Conservation (phyloP, 2,797 vertebrate species). For the Galagoides demidoff region DNA sequence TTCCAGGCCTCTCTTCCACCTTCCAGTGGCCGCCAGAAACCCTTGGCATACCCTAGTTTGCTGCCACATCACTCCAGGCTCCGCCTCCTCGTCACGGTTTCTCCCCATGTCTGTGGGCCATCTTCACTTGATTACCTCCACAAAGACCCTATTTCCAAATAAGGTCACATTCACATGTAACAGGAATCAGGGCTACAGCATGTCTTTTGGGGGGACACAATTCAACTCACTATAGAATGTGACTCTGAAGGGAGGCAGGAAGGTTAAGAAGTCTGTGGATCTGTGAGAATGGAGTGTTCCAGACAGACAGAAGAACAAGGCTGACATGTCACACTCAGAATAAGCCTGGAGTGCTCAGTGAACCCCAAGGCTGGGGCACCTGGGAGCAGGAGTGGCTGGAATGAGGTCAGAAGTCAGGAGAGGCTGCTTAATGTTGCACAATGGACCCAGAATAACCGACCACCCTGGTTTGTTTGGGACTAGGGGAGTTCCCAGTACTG, state of each 20-base stretch:
- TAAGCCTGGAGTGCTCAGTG: not conserved
- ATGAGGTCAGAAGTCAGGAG: not conserved
- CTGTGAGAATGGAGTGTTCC: not conserved
- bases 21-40: not conserved
- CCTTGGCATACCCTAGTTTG: not conserved
- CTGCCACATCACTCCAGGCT: not conserved
- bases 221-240: not conserved
- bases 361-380: not conserved
- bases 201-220: not conserved
- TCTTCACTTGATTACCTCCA: not conserved
- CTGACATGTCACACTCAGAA: accelerated
- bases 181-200: not conserved
- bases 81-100: not conserved
- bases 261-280: not conserved
- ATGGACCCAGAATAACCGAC: not conserved
- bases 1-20: not conserved
- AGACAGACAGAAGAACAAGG: not conserved
- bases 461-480: not conserved
- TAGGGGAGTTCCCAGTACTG: not conserved
- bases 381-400: not conserved
- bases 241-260: not conserved
- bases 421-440: not conserved
- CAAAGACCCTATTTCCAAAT: not conserved
- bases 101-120: not conserved
- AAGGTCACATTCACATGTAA: not conserved